Evolutionary conservation across 1,140 invertebrate genomes (phyloP), one percentile per base, ranked within the genome.

Genomic region (Drosophila pseudoobscura): DNA sequence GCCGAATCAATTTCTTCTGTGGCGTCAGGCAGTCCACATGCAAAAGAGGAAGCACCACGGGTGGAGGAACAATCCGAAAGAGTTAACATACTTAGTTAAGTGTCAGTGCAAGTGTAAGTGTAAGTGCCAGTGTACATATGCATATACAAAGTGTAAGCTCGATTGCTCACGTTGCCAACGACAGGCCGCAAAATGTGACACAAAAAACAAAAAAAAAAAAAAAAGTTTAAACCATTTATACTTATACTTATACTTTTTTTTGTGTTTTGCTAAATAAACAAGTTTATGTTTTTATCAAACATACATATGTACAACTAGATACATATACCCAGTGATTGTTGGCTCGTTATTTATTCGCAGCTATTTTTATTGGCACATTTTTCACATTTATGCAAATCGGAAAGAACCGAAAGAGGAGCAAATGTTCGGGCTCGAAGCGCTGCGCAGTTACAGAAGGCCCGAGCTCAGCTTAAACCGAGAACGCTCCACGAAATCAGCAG

Each of bases 311-410:
- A 84, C 75, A 44, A 61, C 49, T 54, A 83, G 72, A 26, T 26
- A 26, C 24, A 70, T 80, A 52, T 70, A 63, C 43, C 47, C 61
- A 41, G 43, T 76, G 71, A 87, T 77, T 84, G 69, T 77, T 58
- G 51, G 58, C 58, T 66, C 61, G 49, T 64, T 56, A 50, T 75
- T 75, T 65, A 75, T 66, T 73, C 72, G 72, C 65, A 63, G 77
- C 80, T 87, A 82, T 88, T 85, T 87, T 78, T 88, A 85, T 83
- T 88, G 82, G 78, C 82, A 88, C 75, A 88, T 82, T 82, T 88
- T 87, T 74, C 60, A 88, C 77, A 68, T 88, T 78, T 85, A 88
- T 85, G 82, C 78, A 87, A 85, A 85, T 87, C 24, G 5, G 24
- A 26, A 26, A 57, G 72, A 73, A 56, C 41, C 51, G 45, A 62